Evolutionary conservation across 2,888 invertebrate genomes (phyloP).

Genomic region (Diarsia dahlii): DNA sequence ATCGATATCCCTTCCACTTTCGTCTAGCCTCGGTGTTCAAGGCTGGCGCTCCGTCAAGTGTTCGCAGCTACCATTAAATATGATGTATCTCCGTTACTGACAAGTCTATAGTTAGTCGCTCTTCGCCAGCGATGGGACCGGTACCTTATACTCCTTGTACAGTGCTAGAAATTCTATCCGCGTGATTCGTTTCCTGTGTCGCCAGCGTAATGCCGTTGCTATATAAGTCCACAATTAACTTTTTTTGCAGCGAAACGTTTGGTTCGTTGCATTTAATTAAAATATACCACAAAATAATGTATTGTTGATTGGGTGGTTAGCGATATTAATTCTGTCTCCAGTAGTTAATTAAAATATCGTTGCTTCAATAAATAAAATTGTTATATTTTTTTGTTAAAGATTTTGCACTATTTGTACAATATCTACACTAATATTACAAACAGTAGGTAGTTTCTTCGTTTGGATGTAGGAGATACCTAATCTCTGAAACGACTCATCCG

Average conservation of each 20-base stretch:
- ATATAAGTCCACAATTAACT: constrained; percentile 41
- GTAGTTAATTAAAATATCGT: too few species aligned
- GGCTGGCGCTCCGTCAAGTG: too few species aligned
- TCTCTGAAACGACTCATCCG: too few species aligned
- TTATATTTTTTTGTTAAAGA: too few species aligned
- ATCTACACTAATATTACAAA: too few species aligned
- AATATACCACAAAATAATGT: constrained; percentile 1
- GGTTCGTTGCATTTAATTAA: constrained; percentile 10
- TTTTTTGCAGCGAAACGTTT: constrained; percentile 2
- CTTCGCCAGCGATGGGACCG: background rate
- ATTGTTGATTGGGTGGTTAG: background rate
- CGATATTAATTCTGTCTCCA: background rate
- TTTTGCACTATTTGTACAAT: too few species aligned
- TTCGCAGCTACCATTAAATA: background rate
- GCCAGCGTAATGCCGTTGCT: background rate
- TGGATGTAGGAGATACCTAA: too few species aligned
- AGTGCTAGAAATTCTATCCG: constrained; percentile 48
- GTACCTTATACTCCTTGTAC: background rate
- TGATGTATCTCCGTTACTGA: background rate
- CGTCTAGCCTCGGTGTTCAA: too few species aligned
- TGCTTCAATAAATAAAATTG: too few species aligned
- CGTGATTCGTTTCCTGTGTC: constrained; percentile 48
- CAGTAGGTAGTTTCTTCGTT: too few species aligned
- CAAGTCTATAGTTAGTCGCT: background rate
- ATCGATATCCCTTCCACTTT: too few species aligned